These are phyloP conservation scores for Yponomeuta evonymella DNA, from an alignment of 2,888 invertebrate genomes.

Conservation along the genomic window DNA sequence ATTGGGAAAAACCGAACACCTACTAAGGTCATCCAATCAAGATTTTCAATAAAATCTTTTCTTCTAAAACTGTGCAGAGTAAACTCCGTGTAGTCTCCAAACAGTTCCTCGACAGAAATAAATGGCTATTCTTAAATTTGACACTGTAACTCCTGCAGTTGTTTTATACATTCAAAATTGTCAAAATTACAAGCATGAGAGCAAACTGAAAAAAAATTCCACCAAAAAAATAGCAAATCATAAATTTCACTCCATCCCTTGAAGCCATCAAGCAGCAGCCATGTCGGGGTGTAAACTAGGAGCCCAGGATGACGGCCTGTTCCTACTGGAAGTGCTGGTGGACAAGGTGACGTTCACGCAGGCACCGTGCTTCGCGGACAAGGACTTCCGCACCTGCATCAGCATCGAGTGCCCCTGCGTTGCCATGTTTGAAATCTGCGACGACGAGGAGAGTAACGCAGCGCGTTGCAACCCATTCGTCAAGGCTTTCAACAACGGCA, in stretches of 20 bases:
- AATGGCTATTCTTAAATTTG: not conserved
- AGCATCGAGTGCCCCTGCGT: constrained; percentile 77
- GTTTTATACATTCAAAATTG: not conserved
- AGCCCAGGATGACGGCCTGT: constrained; percentile 64
- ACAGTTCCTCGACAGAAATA: not conserved
- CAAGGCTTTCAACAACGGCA: constrained; percentile 77
- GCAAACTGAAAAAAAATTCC: not conserved
- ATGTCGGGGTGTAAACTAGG: not conserved
- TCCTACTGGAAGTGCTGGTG: constrained; percentile 79
- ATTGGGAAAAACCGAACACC: too few relatives aligned
- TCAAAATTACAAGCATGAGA: constrained; percentile 36
- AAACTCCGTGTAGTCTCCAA: too few relatives aligned
- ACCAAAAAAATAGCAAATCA: constrained; percentile 31
- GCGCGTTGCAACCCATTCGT: constrained; percentile 50
- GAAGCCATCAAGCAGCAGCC: not conserved
- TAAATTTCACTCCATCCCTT: constrained; percentile 52
- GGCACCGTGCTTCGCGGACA: constrained; percentile 62
- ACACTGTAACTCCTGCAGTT: not conserved
- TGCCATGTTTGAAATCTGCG: constrained; percentile 77
- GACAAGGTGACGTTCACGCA: constrained; percentile 65
- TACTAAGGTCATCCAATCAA: too few relatives aligned
- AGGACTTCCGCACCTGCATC: constrained; percentile 76
- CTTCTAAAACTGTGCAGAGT: too few relatives aligned
- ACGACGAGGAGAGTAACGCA: constrained; percentile 71
- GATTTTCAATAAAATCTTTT: too few relatives aligned